Conservation (phyloP, 2,888 invertebrate species). For the Phlogophora meticulosa region DNA sequence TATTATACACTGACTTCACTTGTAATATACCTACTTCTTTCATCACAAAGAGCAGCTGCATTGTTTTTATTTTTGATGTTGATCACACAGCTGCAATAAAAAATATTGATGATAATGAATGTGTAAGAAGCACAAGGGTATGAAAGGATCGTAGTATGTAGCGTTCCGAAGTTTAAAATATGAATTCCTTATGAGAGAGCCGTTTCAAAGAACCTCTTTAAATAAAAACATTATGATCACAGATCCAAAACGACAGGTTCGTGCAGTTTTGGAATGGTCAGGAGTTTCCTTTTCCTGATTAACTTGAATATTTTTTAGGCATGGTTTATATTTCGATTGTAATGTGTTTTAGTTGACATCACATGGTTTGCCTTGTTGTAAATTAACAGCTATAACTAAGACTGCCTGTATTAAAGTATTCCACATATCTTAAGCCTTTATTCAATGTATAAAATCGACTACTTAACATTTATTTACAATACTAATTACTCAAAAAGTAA, state of each 20-base stretch:
- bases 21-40: neutral
- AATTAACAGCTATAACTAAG: conserved; percentile 15
- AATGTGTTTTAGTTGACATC: neutral
- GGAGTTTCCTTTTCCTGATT: neutral
- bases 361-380: neutral
- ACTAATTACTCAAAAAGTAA: conserved; percentile 56
- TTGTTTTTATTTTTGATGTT: neutral
- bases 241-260: neutral
- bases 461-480: conserved; percentile 27
- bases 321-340: neutral
- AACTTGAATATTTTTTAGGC: no score
- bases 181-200: neutral
- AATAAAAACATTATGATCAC: no score
- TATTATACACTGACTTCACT: conserved; percentile 15
- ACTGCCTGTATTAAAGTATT: conserved; percentile 38
- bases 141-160: conserved; percentile 17
- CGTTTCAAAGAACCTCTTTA: no score
- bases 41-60: conserved; percentile 2
- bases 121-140: conserved; percentile 3
- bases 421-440: neutral
- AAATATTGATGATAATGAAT: conserved; percentile 1
- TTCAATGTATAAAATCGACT: conserved; percentile 25
- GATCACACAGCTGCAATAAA: neutral
- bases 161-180: conserved; percentile 19
- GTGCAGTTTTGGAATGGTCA: neutral